Evolutionary conservation across 1,140 invertebrate species (phyloP).

Genomic region (Tachypleus tridentatus): DNA sequence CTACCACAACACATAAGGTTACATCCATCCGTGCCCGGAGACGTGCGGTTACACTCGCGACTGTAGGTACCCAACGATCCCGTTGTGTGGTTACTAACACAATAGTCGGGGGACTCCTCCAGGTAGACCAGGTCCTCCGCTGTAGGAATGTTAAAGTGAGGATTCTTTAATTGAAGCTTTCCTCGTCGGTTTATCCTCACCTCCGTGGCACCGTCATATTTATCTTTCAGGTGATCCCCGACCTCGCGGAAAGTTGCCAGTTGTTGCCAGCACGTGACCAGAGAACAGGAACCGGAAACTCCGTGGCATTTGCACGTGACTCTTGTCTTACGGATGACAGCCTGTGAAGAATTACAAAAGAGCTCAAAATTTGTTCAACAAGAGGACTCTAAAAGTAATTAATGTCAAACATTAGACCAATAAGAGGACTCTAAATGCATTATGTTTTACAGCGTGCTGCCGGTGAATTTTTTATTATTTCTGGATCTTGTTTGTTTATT

Average conservation of each 20-base stretch:
- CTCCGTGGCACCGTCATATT: conserved; percentile 83
- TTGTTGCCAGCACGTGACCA: conserved; percentile 85
- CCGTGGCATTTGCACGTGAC: conserved; percentile 92
- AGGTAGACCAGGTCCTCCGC: conserved; percentile 84
- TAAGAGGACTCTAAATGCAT: too few species aligned
- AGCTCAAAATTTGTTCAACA: too few species aligned
- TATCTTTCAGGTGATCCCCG: conserved; percentile 73
- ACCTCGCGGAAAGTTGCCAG: conserved; percentile 55
- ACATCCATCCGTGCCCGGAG: conserved; percentile 59
- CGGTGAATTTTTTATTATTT: too few species aligned
- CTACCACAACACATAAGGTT: conserved; percentile 76
- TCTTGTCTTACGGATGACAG: conserved; percentile 73
- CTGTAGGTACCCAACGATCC: conserved; percentile 65
- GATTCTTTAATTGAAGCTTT: conserved; percentile 41
- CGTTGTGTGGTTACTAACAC: conserved; percentile 48
- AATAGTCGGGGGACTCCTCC: conserved; percentile 77
- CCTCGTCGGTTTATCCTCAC: conserved; percentile 64
- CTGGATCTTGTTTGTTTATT: too few species aligned
- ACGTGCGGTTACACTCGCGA: conserved; percentile 65
- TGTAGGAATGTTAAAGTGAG: conserved; percentile 58
- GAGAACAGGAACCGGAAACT: conserved; percentile 86
- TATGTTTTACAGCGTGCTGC: too few species aligned
- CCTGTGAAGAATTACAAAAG: conserved; percentile 36
- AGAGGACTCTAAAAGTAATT: too few species aligned
- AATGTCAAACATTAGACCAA: too few species aligned